Conservation (phyloP, 2,888 invertebrate genomes). For the Bellardia bayeri region DNA sequence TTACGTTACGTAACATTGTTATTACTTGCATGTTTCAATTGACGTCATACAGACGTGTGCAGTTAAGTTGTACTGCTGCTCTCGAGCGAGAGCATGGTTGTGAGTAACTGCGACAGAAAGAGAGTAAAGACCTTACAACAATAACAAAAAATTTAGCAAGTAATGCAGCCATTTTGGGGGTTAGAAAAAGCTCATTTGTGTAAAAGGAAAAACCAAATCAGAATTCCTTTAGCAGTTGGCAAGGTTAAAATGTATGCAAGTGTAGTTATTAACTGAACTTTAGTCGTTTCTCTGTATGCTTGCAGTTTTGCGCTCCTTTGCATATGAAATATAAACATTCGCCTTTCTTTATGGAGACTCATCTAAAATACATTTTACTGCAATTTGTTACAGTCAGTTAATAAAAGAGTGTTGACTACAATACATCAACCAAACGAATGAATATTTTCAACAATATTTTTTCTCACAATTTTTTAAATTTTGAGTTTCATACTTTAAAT, state of each 20-base stretch:
- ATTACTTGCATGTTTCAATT: constrained; percentile 9
- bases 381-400: neutral
- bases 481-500: no score
- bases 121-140: neutral
- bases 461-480: no score
- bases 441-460: no score
- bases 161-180: constrained; percentile 33
- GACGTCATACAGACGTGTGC: constrained; percentile 34
- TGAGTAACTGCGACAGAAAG: neutral
- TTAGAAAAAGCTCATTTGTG: neutral
- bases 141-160: neutral
- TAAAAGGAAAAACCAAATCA: neutral
- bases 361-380: neutral
- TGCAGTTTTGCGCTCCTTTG: neutral
- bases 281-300: neutral
- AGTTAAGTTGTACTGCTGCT: neutral
- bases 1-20: constrained; percentile 28
- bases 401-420: neutral
- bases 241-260: neutral
- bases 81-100: neutral
- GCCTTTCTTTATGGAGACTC: neutral
- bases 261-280: neutral
- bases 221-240: constrained; percentile 3
- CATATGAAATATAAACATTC: neutral
- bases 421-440: neutral